phyloP scores from a whole-genome alignment of 2,113 vertebrate species.

The Aptenodytes forsteri region DNA sequence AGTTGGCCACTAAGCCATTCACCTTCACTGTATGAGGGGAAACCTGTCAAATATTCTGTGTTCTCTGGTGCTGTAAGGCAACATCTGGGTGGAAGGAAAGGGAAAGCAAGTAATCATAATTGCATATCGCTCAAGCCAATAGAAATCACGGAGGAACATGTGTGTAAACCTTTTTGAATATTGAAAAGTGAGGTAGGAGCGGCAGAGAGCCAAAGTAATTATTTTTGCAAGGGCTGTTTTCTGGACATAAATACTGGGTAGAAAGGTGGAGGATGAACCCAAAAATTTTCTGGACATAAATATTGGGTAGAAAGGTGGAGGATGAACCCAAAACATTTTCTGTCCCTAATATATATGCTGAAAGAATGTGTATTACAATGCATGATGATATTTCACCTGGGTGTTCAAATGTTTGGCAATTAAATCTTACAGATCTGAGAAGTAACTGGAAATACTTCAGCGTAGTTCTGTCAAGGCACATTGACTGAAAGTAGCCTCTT shows the following conservation, averaged over 20 bases:
- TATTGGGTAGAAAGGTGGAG: neutral
- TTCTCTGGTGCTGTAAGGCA: slow-evolving; percentile 23
- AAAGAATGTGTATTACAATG: neutral
- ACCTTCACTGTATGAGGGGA: neutral
- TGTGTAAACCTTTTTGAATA: slow-evolving; percentile 45
- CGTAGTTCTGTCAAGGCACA: neutral
- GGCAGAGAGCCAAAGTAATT: slow-evolving; percentile 49
- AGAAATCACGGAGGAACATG: slow-evolving; percentile 20
- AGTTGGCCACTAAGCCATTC: neutral
- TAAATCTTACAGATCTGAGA: neutral
- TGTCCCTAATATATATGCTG: neutral
- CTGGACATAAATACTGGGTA: neutral
- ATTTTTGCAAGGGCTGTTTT: slow-evolving; percentile 26
- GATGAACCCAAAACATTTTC: slow-evolving; percentile 15
- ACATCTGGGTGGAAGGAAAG: slow-evolving; percentile 11
- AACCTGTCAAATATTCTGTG: slow-evolving; percentile 8
- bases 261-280: slow-evolving; percentile 14
- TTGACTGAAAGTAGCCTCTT: neutral
- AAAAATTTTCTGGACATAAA: slow-evolving; percentile 28
- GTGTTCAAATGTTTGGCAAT: neutral
- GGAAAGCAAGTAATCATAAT: neutral
- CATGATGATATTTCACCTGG: neutral
- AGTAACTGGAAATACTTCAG: neutral
- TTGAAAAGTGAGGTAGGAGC: slow-evolving; percentile 24
- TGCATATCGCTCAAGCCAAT: neutral